These are phyloP conservation scores for Lasioglossum baleicum DNA, from an alignment of 1,140 invertebrate species.

Conservation along the genomic window DNA sequence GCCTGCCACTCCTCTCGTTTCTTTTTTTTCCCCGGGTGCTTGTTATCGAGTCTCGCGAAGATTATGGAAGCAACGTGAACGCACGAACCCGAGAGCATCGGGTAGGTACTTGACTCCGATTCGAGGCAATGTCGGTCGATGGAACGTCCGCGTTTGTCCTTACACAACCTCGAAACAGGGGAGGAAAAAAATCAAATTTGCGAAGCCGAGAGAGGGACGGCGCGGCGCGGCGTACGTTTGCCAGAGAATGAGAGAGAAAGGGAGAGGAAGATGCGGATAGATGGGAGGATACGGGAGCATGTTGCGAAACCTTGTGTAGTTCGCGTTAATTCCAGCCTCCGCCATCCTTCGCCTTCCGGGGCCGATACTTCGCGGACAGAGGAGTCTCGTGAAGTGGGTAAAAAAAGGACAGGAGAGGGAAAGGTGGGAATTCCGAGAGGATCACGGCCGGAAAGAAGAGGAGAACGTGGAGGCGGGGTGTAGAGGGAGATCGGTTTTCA, in stretches of 20 bases:
- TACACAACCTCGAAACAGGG: conserved; percentile 12
- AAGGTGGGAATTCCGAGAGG: not conserved
- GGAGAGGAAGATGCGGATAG: too few relatives aligned
- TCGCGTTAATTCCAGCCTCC: conserved; percentile 45
- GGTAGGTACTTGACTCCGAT: conserved; percentile 25
- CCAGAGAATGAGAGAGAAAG: too few relatives aligned
- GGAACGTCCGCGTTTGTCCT: conserved; percentile 34
- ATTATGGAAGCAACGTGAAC: not conserved
- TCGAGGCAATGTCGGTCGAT: conserved; percentile 23
- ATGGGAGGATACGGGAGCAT: not conserved
- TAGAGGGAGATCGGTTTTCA: conserved; percentile 57
- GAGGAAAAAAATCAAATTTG: conserved; percentile 15
- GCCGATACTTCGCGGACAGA: conserved; percentile 51
- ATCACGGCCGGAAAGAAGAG: not conserved
- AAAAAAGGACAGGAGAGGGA: conserved; percentile 18
- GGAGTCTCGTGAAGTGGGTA: conserved; percentile 47
- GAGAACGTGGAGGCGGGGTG: conserved; percentile 17
- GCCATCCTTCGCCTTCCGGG: conserved; percentile 32
- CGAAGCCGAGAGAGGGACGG: not conserved
- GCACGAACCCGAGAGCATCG: not conserved
- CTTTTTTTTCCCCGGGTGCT: not conserved
- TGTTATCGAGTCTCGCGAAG: conserved; percentile 34
- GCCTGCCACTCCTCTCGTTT: not conserved
- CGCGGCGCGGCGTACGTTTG: too few relatives aligned
- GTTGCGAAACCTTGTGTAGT: conserved; percentile 35